Evolutionary conservation across 2,888 invertebrate species (phyloP).

Genomic region (Apamea sordens): DNA sequence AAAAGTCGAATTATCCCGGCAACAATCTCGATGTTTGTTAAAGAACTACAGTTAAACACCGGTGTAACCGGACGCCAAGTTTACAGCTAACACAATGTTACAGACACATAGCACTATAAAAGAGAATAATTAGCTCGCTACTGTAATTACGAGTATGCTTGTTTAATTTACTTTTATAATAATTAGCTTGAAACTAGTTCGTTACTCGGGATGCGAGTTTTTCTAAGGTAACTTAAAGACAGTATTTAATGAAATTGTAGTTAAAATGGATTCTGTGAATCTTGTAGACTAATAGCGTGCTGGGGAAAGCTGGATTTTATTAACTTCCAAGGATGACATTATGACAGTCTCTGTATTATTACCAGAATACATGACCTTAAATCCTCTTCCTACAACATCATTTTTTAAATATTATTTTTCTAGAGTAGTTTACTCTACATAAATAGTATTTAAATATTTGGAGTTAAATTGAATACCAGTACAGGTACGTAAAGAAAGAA

Average conservation of each 20-base stretch:
- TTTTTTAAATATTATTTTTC: neutral
- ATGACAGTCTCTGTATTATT: neutral
- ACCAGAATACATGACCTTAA: neutral
- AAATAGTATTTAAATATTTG: neutral
- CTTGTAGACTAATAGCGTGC: neutral
- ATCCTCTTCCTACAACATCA: neutral
- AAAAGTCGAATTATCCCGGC: constrained; percentile 15
- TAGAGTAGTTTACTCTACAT: neutral
- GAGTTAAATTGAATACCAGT: neutral
- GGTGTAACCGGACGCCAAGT: constrained; percentile 50
- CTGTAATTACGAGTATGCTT: constrained; percentile 73
- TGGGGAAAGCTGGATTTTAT: neutral
- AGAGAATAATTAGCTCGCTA: constrained; percentile 77
- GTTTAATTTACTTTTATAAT: constrained; percentile 72
- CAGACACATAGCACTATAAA: constrained; percentile 84
- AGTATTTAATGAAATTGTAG: constrained; percentile 9
- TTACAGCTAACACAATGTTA: constrained; percentile 71
- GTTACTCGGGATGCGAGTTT: constrained; percentile 24
- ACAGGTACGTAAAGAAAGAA: no score
- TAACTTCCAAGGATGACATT: neutral
- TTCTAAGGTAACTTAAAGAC: constrained; percentile 18
- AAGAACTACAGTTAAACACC: constrained; percentile 50
- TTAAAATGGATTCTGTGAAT: neutral
- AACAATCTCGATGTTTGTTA: constrained; percentile 20
- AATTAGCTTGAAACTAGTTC: constrained; percentile 40